Evolutionary conservation across 2,113 vertebrate genomes (phyloP).

Genomic region (Archilochus colubris): DNA sequence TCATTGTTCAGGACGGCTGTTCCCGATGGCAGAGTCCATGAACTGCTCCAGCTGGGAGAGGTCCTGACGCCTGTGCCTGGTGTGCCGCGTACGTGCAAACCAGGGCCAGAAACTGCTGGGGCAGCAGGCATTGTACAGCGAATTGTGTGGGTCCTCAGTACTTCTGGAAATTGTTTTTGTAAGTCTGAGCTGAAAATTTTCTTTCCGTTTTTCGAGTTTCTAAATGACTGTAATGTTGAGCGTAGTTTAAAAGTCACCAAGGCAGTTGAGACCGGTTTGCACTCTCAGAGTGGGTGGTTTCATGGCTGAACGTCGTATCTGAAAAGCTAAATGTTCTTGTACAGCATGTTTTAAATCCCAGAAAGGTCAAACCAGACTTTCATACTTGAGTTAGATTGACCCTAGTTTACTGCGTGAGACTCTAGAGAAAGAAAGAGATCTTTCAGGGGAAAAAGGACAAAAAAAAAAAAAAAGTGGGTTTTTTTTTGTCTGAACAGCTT

Average conservation of each 20-base stretch:
- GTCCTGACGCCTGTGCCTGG: background rate
- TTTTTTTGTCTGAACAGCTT: background rate
- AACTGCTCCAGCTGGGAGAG: slow-evolving; percentile 44
- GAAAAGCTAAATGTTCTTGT: slow-evolving; percentile 51
- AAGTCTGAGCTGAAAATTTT: slow-evolving; percentile 38
- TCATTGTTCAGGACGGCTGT: slow-evolving; percentile 35
- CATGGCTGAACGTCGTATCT: slow-evolving; percentile 30
- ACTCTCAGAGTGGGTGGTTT: slow-evolving; percentile 48
- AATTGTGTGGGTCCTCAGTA: slow-evolving; percentile 46
- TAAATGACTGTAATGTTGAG: slow-evolving; percentile 23
- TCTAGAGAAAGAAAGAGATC: slow-evolving; percentile 46
- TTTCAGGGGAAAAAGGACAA: background rate
- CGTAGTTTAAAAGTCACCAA: slow-evolving; percentile 28
- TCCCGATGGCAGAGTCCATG: slow-evolving; percentile 32
- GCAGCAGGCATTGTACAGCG: slow-evolving; percentile 22
- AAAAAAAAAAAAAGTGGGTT: too few species aligned
- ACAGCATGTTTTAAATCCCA: slow-evolving; percentile 36
- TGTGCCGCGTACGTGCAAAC: background rate
- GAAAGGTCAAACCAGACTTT: slow-evolving; percentile 64
- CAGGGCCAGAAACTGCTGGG: slow-evolving; percentile 51
- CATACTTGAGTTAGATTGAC: slow-evolving; percentile 47
- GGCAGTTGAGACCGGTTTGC: slow-evolving; percentile 42
- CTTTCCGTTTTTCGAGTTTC: slow-evolving; percentile 43
- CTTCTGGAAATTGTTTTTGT: slow-evolving; percentile 44
- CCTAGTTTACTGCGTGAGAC: slow-evolving; percentile 18